Evolutionary conservation across 1,140 invertebrate species (phyloP).

Genomic region (Drosophila busckii): DNA sequence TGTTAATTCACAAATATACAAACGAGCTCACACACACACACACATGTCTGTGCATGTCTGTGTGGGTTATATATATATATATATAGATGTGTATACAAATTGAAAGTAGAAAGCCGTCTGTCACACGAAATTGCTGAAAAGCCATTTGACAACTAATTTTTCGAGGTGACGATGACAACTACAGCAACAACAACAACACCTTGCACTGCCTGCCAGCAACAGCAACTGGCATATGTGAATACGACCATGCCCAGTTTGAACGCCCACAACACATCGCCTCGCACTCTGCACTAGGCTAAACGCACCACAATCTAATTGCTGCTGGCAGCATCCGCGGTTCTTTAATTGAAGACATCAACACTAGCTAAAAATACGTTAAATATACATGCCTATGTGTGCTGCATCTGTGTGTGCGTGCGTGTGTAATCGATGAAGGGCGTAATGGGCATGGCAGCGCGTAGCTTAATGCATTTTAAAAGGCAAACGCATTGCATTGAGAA

Average conservation of each 20-base stretch:
- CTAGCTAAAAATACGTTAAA: conserved; percentile 65
- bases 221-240: too few species aligned
- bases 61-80: too few species aligned
- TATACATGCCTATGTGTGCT: neutral
- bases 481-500: conserved; percentile 20
- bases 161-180: conserved; percentile 47
- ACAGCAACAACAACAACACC: conserved; percentile 35
- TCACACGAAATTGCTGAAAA: conserved; percentile 55
- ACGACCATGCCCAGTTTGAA: neutral
- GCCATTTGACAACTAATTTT: conserved; percentile 68
- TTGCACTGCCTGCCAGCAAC: conserved; percentile 48
- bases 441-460: conserved; percentile 20
- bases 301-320: conserved; percentile 72
- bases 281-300: conserved; percentile 61
- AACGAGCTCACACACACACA: too few species aligned
- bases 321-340: conserved; percentile 69
- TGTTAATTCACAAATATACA: too few species aligned
- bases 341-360: conserved; percentile 77
- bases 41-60: too few species aligned
- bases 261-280: conserved; percentile 38
- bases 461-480: too few species aligned
- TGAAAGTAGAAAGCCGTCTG: conserved; percentile 66
- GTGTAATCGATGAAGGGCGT: conserved; percentile 51
- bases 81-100: too few species aligned
- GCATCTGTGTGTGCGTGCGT: conserved; percentile 6